Evolutionary conservation across 2,113 vertebrate species (phyloP).

Genomic region (Psilopsiagon aymara): DNA sequence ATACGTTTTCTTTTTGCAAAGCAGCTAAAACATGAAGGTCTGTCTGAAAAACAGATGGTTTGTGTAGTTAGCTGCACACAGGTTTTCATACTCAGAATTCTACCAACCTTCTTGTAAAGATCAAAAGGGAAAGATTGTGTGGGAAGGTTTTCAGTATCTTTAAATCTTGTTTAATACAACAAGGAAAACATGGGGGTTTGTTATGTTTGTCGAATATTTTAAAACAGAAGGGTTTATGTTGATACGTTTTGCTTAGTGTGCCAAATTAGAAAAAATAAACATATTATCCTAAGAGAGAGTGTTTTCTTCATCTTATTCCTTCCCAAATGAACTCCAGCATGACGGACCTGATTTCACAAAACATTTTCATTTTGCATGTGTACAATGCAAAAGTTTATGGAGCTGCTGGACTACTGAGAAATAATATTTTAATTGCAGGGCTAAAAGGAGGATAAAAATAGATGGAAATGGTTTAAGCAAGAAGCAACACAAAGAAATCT

Average conservation of each 20-base stretch:
- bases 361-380: not conserved
- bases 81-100: not conserved
- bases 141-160: not conserved
- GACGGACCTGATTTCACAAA: not conserved
- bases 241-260: not conserved
- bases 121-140: not conserved
- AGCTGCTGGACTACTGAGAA: not conserved
- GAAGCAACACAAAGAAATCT: not conserved
- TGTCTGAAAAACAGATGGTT: not conserved
- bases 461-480: not conserved
- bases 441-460: not conserved
- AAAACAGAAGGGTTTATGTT: not conserved
- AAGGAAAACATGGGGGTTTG: not conserved
- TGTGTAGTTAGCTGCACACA: not conserved
- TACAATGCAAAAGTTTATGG: not conserved
- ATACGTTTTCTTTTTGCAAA: not conserved
- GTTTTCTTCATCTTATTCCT: not conserved
- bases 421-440: not conserved
- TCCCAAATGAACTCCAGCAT: not conserved
- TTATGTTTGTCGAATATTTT: not conserved
- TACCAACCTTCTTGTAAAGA: not conserved
- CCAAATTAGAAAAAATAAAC: not conserved
- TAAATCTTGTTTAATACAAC: not conserved
- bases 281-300: not conserved
- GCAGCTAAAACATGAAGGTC: not conserved